These are phyloP conservation scores for Malacoraja senta DNA, from an alignment of 2,797 vertebrate genomes.

Conservation along the genomic window DNA sequence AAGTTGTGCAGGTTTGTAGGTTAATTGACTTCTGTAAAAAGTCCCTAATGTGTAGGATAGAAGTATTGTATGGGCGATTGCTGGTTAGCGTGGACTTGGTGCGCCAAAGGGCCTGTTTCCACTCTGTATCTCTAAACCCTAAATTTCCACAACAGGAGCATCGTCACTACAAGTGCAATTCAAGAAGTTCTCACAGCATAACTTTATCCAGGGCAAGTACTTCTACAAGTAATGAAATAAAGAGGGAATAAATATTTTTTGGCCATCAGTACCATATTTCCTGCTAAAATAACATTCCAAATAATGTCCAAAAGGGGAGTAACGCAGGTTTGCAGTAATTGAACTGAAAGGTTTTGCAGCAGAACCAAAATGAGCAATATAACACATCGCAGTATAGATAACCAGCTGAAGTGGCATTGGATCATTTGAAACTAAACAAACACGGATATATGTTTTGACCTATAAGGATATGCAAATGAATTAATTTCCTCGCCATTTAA, in stretches of 20 bases:
- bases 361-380: not conserved
- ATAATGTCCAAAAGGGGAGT: not conserved
- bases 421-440: not conserved
- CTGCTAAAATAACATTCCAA: not conserved
- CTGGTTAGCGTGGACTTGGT: too few species aligned
- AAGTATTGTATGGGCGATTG: too few species aligned
- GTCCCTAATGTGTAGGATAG: too few species aligned
- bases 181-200: too few species aligned
- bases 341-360: not conserved
- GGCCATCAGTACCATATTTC: not conserved
- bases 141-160: too few species aligned
- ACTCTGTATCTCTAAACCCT: too few species aligned
- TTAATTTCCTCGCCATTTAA: not conserved
- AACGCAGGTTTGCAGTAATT: not conserved
- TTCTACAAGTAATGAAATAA: too few species aligned
- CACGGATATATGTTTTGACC: not conserved
- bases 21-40: too few species aligned
- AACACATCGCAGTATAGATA: not conserved
- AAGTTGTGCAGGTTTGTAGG: too few species aligned
- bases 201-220: too few species aligned
- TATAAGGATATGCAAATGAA: not conserved
- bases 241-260: not conserved
- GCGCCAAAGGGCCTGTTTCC: too few species aligned
- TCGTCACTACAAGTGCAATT: too few species aligned
- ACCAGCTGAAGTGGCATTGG: not conserved